Percentiles rank a stretch among this genome's conserved stretches.
Evolutionary conservation across 2,797 vertebrate genomes (phyloP).

Genomic region (Decapterus maruadsi): DNA sequence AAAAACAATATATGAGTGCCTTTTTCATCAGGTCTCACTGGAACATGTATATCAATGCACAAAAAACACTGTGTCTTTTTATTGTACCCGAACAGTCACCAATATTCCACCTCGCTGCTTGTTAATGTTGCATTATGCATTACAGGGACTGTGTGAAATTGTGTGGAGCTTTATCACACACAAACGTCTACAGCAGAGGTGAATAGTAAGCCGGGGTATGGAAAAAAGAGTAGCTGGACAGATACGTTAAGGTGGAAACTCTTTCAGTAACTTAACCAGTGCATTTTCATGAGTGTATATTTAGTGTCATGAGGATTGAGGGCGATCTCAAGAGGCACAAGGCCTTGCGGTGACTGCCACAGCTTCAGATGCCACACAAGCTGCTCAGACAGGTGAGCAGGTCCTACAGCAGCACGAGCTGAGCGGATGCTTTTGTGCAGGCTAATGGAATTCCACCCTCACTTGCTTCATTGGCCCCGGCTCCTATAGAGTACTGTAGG

Average conservation of each 20-base stretch:
- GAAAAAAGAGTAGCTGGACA: background rate
- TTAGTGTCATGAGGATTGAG: background rate
- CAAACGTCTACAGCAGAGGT: background rate
- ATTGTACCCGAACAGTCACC: background rate
- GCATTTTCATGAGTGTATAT: slow-evolving; percentile 9
- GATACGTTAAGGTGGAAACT: background rate
- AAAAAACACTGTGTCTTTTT: background rate
- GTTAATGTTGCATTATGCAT: slow-evolving; percentile 10
- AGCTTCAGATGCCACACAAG: too few species aligned
- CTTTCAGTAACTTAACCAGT: background rate
- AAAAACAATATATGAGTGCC: background rate
- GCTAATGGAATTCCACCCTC: too few species aligned
- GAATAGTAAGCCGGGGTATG: background rate
- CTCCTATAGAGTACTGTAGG: too few species aligned
- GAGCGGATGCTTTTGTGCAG: too few species aligned
- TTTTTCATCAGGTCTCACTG: background rate
- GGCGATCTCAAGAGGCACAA: too few species aligned
- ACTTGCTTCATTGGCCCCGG: too few species aligned
- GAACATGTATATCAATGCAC: background rate
- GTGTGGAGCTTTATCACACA: slow-evolving; percentile 5
- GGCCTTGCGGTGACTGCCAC: too few species aligned
- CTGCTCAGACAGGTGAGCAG: too few species aligned
- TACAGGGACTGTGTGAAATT: background rate
- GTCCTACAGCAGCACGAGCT: too few species aligned
- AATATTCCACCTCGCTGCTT: background rate